A percentile compares a stretch with the other conserved stretches of the same genome.
These are phyloP conservation scores for Meteorus cinctellus DNA, from an alignment of 2,888 invertebrate species.

Conservation along the genomic window DNA sequence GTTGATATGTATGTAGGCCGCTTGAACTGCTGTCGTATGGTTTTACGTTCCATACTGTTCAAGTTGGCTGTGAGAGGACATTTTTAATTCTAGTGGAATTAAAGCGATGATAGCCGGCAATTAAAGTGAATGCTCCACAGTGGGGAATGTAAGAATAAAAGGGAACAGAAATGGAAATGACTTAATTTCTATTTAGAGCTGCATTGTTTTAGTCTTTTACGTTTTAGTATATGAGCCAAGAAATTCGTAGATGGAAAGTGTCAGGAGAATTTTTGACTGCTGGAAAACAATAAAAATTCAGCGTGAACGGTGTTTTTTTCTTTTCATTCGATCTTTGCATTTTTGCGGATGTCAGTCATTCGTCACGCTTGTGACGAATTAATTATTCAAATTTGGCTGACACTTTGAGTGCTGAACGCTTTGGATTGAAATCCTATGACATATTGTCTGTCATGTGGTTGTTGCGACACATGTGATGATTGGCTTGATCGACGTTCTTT, in stretches of 20 bases:
- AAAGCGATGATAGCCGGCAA: slow-evolving; percentile 1
- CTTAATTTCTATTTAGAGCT: neutral
- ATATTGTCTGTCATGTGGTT: neutral
- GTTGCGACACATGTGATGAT: no score
- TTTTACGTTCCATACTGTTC: neutral
- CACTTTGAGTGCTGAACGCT: neutral
- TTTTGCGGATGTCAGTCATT: neutral
- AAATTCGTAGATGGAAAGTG: no score
- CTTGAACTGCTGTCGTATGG: neutral
- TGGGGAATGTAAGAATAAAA: neutral
- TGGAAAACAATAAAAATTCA: no score
- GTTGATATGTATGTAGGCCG: neutral
- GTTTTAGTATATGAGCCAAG: neutral
- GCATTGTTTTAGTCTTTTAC: neutral
- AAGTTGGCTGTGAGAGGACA: neutral
- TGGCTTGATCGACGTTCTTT: no score
- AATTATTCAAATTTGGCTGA: neutral
- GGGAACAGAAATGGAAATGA: neutral
- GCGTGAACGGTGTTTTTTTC: no score
- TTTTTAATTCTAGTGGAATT: slow-evolving; percentile 7
- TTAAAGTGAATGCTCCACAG: neutral
- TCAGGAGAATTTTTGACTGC: no score
- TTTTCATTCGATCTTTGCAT: no score
- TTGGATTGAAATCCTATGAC: neutral
- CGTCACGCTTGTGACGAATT: neutral